These are phyloP conservation scores for Drosophila truncata DNA, from an alignment of 1,140 invertebrate species.

Conservation along the genomic window DNA sequence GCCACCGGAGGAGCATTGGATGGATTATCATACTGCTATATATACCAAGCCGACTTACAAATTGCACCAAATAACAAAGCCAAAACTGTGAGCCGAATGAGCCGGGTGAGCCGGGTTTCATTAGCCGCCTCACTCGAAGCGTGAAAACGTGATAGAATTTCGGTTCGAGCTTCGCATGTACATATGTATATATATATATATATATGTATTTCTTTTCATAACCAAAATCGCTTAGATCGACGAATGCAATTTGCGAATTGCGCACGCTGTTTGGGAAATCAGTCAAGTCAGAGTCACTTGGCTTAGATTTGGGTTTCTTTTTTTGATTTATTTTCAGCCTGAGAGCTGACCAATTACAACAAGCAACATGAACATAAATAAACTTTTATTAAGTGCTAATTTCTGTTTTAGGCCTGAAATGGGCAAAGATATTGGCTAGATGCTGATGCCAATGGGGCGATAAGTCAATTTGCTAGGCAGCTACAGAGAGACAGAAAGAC, in stretches of 20 bases:
- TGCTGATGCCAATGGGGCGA: conserved; percentile 42
- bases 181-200: not conserved
- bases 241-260: conserved; percentile 60
- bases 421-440: conserved; percentile 40
- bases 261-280: conserved; percentile 60
- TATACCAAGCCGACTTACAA: conserved; percentile 55
- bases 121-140: conserved; percentile 63
- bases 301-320: conserved; percentile 5
- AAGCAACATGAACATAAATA: conserved; percentile 73
- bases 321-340: conserved; percentile 12
- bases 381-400: conserved; percentile 81
- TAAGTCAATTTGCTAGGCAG: conserved; percentile 58
- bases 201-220: conserved; percentile 33
- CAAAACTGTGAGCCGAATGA: conserved; percentile 50
- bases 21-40: conserved; percentile 69
- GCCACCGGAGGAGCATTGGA: conserved; percentile 11
- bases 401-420: conserved; percentile 66
- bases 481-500: not conserved
- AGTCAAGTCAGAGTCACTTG: conserved; percentile 39
- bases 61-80: conserved; percentile 75
- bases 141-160: conserved; percentile 81
- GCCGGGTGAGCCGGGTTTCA: conserved; percentile 62
- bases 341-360: conserved; percentile 61
- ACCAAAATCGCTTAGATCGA: conserved; percentile 32
- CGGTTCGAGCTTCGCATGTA: conserved; percentile 30